Evolutionary conservation across 2,888 invertebrate species (phyloP).

Genomic region (Tiphia femorata): DNA sequence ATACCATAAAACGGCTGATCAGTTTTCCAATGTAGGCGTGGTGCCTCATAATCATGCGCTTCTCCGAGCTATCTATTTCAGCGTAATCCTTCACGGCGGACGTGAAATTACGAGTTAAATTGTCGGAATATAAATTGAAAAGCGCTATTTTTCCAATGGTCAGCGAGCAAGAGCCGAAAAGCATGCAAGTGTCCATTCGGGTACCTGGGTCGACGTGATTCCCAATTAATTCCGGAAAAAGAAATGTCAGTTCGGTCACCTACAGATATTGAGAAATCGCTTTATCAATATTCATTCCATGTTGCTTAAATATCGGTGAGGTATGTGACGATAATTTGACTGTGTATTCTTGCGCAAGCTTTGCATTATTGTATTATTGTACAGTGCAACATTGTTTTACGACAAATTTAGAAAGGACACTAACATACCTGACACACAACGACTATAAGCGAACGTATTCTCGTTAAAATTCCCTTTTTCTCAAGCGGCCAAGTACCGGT

Average conservation of each 20-base stretch:
- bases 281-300: too few species aligned
- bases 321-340: too few species aligned
- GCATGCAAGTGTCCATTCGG: not conserved
- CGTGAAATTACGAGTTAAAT: conserved; percentile 10
- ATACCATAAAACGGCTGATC: conserved; percentile 4
- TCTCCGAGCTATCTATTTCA: conserved; percentile 1
- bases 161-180: not conserved
- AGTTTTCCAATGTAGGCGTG: conserved; percentile 14
- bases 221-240: not conserved
- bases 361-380: too few species aligned
- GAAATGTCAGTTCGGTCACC: not conserved
- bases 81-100: conserved; percentile 14
- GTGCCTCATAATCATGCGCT: conserved; percentile 4
- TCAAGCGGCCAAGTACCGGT: not conserved
- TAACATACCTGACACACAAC: too few species aligned
- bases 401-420: too few species aligned
- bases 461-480: not conserved
- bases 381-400: too few species aligned
- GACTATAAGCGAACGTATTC: not conserved
- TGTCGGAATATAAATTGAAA: too few species aligned
- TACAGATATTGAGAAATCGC: too few species aligned
- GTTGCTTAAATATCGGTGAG: too few species aligned
- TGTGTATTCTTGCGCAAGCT: too few species aligned
- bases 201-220: not conserved
- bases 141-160: too few species aligned